Evolutionary conservation across 1,140 invertebrate genomes (phyloP), one percentile per base, ranked within the genome.

Genomic region (Diprion similis): DNA sequence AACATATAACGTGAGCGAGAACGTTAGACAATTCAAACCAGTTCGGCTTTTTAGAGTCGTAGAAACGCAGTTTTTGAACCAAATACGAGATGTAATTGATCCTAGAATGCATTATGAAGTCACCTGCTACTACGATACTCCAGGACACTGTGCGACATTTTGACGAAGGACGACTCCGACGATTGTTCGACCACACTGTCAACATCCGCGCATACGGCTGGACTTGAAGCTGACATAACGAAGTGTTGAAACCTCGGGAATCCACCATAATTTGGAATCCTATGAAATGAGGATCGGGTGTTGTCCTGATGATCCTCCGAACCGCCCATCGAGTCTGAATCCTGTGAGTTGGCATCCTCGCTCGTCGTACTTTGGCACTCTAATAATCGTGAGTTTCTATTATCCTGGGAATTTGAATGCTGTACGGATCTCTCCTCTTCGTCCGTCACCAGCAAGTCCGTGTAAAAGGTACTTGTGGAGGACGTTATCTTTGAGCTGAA

Each of bases 101-200:
- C 24, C 2, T 37, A 37, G 24, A 37, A 37, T 37, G 24, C 24
- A 3, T 37, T 37, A 37, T 37, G 24, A 37, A 1, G 24, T 59
- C 51, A 87, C 87, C 87, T 86, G 71, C 81, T 88, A 72, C 78
- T 87, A 18, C 85, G 81, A 75, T 88, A 88, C 66, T 88, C 85
- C 46, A 88, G 77, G 70, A 88, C 82, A 75, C 83, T 83, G 72
- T 85, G 86, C 0, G 86, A 85, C 77, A 88, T 84, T 77, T 84
- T 82, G 48, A 84, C 80, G 46, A 82, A 81, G 0, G 85, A 84
- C 59, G 82, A 81, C 71, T 84, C 78, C n/a, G 79, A 78, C 19
- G 81, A 79, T n/a, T 75, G 80, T 68, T 87, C 81, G 45, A 85
- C 78, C 0, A 77, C 73, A 18, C 75, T 78, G 46, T 71, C 79